A percentile compares a stretch with the other conserved stretches of the same genome.
phyloP scores from a whole-genome alignment of 2,888 invertebrate genomes.

The Prenolepis imparis region DNA sequence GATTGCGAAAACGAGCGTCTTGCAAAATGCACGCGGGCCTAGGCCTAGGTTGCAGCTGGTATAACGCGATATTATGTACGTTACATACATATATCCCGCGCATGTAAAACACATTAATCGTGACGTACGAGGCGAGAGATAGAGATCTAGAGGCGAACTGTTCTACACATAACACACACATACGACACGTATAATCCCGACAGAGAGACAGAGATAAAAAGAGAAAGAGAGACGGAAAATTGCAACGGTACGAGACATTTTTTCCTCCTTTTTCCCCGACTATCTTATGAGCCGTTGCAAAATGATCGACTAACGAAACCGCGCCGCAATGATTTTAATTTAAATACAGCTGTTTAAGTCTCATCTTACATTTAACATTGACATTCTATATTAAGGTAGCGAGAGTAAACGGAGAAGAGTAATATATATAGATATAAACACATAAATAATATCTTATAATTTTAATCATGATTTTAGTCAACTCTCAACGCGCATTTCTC shows the following conservation, averaged over 20 bases:
- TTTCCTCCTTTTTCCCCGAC: constrained; percentile 28
- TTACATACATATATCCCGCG: constrained; percentile 3
- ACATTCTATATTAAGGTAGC: constrained; percentile 28
- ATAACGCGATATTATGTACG: constrained; percentile 27
- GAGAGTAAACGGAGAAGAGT: neutral
- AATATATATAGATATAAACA: no score
- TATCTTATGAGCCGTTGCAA: constrained; percentile 50
- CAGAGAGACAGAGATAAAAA: constrained; percentile 14
- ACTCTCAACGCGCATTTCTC: no score
- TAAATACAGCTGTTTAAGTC: constrained; percentile 11
- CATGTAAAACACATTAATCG: constrained; percentile 57
- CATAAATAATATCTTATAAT: no score
- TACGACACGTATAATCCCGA: neutral
- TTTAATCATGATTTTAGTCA: no score
- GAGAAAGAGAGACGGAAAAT: constrained; percentile 44
- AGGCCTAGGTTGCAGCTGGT: constrained; percentile 64
- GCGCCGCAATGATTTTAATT: constrained; percentile 16
- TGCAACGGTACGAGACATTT: constrained; percentile 37
- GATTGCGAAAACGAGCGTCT: constrained; percentile 76
- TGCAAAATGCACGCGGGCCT: constrained; percentile 74
- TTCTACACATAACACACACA: neutral
- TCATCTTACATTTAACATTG: constrained; percentile 45
- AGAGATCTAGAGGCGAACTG: constrained; percentile 56
- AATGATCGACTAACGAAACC: constrained; percentile 66
- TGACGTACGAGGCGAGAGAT: constrained; percentile 59